Percentiles rank a stretch among this genome's conserved stretches.
Evolutionary conservation across 1,140 invertebrate species (phyloP).

Genomic region (Tribolium madens): DNA sequence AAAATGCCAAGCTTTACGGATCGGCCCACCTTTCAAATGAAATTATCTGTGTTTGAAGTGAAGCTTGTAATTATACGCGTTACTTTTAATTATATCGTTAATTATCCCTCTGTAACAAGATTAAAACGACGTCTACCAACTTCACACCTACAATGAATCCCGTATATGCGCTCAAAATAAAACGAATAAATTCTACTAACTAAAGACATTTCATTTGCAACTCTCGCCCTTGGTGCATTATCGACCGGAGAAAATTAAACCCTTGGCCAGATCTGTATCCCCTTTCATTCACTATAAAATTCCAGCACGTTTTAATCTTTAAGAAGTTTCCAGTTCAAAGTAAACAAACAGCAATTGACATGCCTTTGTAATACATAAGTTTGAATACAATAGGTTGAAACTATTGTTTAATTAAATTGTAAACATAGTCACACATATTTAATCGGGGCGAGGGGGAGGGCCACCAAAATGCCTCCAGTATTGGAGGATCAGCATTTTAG

Average conservation of each 20-base stretch:
- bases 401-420: slow-evolving; percentile 11
- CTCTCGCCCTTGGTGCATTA: neutral
- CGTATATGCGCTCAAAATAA: slow-evolving; percentile 6
- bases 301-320: neutral
- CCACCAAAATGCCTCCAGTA: neutral
- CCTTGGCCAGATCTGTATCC: slow-evolving; percentile 3
- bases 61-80: slow-evolving; percentile 20
- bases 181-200: slow-evolving; percentile 10
- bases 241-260: slow-evolving; percentile 27
- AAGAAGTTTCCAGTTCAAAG: neutral
- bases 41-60: neutral
- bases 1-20: neutral
- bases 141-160: slow-evolving; percentile 11
- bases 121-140: slow-evolving; percentile 3
- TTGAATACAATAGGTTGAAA: neutral
- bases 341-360: slow-evolving; percentile 1
- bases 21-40: neutral
- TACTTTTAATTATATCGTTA: slow-evolving; percentile 30
- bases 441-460: neutral
- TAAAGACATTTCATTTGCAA: slow-evolving; percentile 34
- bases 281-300: neutral
- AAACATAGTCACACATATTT: slow-evolving; percentile 6
- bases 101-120: slow-evolving; percentile 12
- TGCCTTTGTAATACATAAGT: slow-evolving; percentile 1
- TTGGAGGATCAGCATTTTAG: slow-evolving; percentile 10